phyloP scores from a whole-genome alignment of 35 echinoderm and acorn worm species.

The Hemicentrotus pulcherrimus region DNA sequence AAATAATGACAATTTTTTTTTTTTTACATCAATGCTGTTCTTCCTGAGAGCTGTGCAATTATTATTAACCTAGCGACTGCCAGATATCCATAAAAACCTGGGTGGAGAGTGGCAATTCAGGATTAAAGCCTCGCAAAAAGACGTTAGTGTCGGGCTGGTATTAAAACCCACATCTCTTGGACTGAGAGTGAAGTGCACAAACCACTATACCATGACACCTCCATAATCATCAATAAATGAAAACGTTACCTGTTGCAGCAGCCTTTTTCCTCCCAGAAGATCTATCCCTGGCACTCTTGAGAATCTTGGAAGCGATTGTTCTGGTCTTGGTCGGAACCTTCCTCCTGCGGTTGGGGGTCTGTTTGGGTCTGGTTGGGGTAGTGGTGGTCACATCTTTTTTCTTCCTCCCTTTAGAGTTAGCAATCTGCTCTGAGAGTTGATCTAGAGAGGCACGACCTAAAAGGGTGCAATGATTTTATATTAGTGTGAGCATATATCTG shows the following conservation, averaged over 20 bases:
- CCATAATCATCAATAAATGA: too few relatives aligned
- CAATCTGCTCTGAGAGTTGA: neutral
- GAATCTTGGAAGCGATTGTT: slow-evolving; percentile 3
- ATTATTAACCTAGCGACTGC: too few relatives aligned
- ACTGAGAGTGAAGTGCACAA: too few relatives aligned
- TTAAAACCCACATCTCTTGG: too few relatives aligned
- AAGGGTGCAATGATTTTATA: neutral
- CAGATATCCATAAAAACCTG: too few relatives aligned
- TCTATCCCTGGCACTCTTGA: slow-evolving; percentile 18
- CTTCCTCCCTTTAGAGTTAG: neutral
- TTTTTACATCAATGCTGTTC: too few relatives aligned
- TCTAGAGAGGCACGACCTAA: neutral
- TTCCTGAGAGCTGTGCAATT: too few relatives aligned
- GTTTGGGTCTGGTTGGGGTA: slow-evolving; percentile 39
- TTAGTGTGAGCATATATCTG: neutral
- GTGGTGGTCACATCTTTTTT: slow-evolving; percentile 30
- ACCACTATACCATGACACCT: too few relatives aligned
- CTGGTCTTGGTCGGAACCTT: slow-evolving; percentile 42
- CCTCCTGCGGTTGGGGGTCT: slow-evolving; percentile 37
- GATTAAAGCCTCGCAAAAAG: too few relatives aligned
- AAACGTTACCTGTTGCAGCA: slow-evolving; percentile 12
- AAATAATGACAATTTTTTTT: too few relatives aligned
- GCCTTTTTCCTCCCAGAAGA: slow-evolving; percentile 21
- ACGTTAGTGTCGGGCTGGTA: too few relatives aligned
- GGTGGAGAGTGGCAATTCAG: too few relatives aligned